Evolutionary conservation across 1,140 invertebrate genomes (phyloP), one percentile per base, ranked within the genome.

Genomic region (Antheraea pernyi): DNA sequence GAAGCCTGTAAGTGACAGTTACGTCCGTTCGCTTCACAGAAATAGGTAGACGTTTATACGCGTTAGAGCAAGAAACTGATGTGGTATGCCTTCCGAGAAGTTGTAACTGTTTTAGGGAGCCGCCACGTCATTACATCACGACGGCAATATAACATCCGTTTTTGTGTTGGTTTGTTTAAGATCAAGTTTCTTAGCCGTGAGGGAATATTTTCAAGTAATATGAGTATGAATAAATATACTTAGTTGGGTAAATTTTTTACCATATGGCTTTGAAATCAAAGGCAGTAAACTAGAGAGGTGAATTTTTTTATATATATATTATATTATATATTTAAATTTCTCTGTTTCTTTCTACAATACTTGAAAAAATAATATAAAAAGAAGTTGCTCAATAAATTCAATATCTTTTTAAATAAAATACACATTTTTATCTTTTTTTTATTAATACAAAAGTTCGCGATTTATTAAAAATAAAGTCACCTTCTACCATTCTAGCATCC

Each of bases 61-160:
- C 69, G 68, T 39, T 48, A 22, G 65, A 68, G 65, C 48, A 60
- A 70, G 37, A 65, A 67, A 70, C 60, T 53, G 60, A 46, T 59
- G 53, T 66, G 71, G 71, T 64, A 73, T 69, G 71, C 39, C 46
- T 73, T 73, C 68, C 59, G 65, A 46, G 65, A 73, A 70, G n/a
- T 36, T 19, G 48, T 73, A 64, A 18, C 68, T 65, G 59, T 73
- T 70, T 72, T 64, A 70, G 68, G 68, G 60, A 48, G 8, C 64
- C 62, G 18, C 11, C 62, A 37, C 37, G 48, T 46, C 68, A n/a
- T 65, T 68, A 60, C 65, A 60, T 73, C 65, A 64, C 59, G 37
- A 39, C 68, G 11, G 6, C 42, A 53, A 13, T 53, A 13, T 53
- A 53, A 13, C 5, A 6, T 16, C 46, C 11, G 11, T 53, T 53